These are phyloP conservation scores for Drosophila orena DNA, from an alignment of 1,140 invertebrate species.

Conservation along the genomic window DNA sequence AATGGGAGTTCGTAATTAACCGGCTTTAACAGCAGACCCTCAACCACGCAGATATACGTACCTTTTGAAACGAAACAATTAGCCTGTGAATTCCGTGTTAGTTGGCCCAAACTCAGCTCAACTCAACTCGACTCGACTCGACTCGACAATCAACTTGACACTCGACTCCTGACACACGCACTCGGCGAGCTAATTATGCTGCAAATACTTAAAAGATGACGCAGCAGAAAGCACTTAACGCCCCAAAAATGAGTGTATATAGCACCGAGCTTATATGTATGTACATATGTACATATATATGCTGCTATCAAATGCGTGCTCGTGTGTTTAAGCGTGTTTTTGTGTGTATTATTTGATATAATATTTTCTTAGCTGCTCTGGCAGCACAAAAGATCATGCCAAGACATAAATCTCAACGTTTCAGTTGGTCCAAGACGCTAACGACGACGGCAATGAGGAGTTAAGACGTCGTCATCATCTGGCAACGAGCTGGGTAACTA, in stretches of 20 bases:
- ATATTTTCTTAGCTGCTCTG: conserved; percentile 75
- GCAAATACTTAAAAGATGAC: conserved; percentile 78
- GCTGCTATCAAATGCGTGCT: conserved; percentile 19
- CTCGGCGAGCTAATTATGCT: conserved; percentile 79
- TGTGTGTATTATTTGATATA: conserved; percentile 78
- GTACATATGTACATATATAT: conserved; percentile 1
- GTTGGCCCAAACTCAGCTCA: conserved; percentile 26
- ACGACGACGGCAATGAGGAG: conserved; percentile 50
- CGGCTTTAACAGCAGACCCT: conserved; percentile 42
- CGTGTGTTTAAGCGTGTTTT: conserved; percentile 27
- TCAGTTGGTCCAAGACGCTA: conserved; percentile 70
- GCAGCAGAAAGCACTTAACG: conserved; percentile 77
- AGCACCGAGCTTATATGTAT: not conserved
- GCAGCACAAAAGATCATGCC: conserved; percentile 76
- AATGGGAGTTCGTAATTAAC: conserved; percentile 50
- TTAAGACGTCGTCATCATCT: conserved; percentile 66
- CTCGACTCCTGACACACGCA: conserved; percentile 59
- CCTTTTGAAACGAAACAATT: conserved; percentile 31
- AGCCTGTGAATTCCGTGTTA: conserved; percentile 24
- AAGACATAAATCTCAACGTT: conserved; percentile 81
- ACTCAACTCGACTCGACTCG: conserved; percentile 22
- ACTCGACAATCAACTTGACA: conserved; percentile 32
- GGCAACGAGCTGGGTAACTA: conserved; percentile 42
- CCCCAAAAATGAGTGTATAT: conserved; percentile 52
- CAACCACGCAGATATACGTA: conserved; percentile 3